Conservation (phyloP, 92 coral and sea anemone species). For the Palythoa grandis region DNA sequence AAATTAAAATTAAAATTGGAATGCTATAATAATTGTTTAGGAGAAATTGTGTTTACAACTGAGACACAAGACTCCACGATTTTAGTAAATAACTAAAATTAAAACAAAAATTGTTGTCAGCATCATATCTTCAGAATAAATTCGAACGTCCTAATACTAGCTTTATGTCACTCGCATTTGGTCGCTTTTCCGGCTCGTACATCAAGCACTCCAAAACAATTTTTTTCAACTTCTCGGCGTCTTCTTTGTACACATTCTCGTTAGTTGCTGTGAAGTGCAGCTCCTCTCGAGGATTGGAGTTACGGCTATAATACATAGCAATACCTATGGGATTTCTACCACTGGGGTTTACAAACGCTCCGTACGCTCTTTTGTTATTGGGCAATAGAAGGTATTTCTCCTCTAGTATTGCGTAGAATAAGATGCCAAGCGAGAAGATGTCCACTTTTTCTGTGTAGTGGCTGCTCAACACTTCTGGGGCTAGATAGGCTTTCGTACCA, state of each 20-base stretch:
- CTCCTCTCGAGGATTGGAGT: slow-evolving; percentile 16
- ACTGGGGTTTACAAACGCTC: slow-evolving; percentile 26
- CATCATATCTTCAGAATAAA: no score
- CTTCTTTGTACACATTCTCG: not conserved
- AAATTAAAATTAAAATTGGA: no score
- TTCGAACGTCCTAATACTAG: not conserved
- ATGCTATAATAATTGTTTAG: no score
- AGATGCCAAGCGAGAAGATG: slow-evolving; percentile 51
- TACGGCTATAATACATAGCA: slow-evolving; percentile 21
- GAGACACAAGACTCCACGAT: no score
- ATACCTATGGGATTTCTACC: slow-evolving; percentile 37
- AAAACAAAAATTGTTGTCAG: no score
- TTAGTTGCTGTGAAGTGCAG: not conserved
- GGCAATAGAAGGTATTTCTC: slow-evolving; percentile 3
- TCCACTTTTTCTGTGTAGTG: slow-evolving; percentile 61
- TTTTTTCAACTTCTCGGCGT: not conserved
- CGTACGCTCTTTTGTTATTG: slow-evolving; percentile 23
- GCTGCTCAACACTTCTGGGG: not conserved
- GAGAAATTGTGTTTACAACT: no score
- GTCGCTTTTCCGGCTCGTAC: not conserved
- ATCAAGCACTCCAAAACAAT: not conserved
- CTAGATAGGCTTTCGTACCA: slow-evolving; percentile 2
- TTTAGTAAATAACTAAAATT: no score
- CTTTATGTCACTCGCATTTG: not conserved
- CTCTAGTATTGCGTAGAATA: slow-evolving; percentile 55